Evolutionary conservation across 2,888 invertebrate genomes (phyloP).

Genomic region (Drosophila pegasa): DNA sequence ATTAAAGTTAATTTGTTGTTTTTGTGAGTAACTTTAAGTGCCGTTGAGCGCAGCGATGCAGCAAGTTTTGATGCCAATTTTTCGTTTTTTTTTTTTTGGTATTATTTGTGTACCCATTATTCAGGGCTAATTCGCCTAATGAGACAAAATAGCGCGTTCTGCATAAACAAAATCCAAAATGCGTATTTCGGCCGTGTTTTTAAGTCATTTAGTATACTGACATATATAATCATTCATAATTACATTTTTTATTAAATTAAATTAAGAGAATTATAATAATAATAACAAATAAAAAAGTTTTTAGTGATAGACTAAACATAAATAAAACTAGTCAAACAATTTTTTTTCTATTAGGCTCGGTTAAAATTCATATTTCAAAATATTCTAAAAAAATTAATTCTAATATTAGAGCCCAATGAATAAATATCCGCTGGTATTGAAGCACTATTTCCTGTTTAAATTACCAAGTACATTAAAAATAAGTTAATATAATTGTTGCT

Average conservation of each 20-base stretch:
- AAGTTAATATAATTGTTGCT: neutral
- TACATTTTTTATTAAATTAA: neutral
- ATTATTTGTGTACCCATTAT: conserved; percentile 25
- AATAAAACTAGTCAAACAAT: no score
- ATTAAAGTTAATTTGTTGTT: conserved; percentile 42
- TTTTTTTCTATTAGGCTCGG: no score
- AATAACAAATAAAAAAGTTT: neutral
- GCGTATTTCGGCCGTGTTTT: neutral
- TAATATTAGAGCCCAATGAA: no score
- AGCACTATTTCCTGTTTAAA: no score
- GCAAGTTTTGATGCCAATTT: conserved; percentile 28
- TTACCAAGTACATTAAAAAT: no score
- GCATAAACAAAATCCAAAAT: neutral
- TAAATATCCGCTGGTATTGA: no score
- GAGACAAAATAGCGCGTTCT: conserved; percentile 29
- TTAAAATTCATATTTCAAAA: no score
- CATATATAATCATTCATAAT: neutral
- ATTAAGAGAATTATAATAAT: neutral
- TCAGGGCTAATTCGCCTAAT: conserved; percentile 47
- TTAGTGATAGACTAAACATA: neutral
- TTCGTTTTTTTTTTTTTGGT: conserved; percentile 8
- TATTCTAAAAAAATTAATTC: no score
- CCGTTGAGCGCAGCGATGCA: conserved; percentile 47
- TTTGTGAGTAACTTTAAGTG: conserved; percentile 19
- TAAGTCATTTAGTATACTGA: conserved; percentile 1